These are phyloP conservation scores for Argynnis bischoffii DNA, from an alignment of 2,888 invertebrate genomes.

Conservation along the genomic window DNA sequence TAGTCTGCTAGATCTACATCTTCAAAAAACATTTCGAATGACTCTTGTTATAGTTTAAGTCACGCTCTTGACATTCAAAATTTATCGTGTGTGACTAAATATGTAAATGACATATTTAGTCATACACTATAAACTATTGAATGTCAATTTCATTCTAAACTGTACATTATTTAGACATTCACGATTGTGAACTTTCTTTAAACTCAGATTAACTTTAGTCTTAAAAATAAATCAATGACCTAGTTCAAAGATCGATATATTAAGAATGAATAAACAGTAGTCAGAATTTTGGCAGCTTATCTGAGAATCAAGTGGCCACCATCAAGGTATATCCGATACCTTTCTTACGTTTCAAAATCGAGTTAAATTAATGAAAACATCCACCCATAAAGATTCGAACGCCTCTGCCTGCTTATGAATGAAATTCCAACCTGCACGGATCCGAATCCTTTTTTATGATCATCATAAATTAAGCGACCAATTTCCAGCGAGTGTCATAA, in stretches of 20 bases:
- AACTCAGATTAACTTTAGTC: background rate
- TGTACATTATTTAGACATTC: slow-evolving; percentile 41
- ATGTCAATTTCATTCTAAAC: slow-evolving; percentile 53
- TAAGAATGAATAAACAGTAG: slow-evolving; percentile 56
- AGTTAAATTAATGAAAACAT: slow-evolving; percentile 82
- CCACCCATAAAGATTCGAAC: slow-evolving; percentile 80
- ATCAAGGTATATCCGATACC: slow-evolving; percentile 68
- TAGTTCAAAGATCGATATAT: background rate
- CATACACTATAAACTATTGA: slow-evolving; percentile 36
- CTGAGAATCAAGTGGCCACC: slow-evolving; percentile 59
- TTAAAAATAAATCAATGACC: slow-evolving; percentile 1
- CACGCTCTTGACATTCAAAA: slow-evolving; percentile 65
- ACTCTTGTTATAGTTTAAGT: slow-evolving; percentile 69
- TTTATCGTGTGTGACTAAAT: slow-evolving; percentile 55
- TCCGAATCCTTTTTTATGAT: slow-evolving; percentile 80
- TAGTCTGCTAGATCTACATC: slow-evolving; percentile 54
- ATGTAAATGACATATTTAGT: slow-evolving; percentile 59
- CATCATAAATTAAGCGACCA: slow-evolving; percentile 79
- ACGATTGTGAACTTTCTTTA: slow-evolving; percentile 41
- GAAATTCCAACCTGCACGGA: slow-evolving; percentile 79
- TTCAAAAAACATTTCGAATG: slow-evolving; percentile 70
- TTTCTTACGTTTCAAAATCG: slow-evolving; percentile 65
- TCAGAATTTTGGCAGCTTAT: slow-evolving; percentile 64
- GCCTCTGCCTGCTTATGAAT: slow-evolving; percentile 83
- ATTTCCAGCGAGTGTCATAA: slow-evolving; percentile 81